Evolutionary conservation across 2,113 vertebrate species (phyloP).

Genomic region (Haliaeetus leucogaster): DNA sequence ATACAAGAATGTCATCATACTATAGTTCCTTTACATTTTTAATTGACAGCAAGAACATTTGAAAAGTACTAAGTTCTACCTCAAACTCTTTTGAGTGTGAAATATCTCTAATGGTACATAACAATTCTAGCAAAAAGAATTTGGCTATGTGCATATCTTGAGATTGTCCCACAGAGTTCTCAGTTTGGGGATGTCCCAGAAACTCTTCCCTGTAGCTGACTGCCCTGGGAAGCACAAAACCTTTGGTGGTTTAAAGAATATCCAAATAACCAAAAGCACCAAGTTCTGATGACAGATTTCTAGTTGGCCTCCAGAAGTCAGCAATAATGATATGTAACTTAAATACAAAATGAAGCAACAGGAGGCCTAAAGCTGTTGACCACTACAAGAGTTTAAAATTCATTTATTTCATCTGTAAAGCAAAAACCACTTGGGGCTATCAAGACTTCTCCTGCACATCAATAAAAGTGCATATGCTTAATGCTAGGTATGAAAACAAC

Average conservation of each 20-base stretch:
- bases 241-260: constrained; percentile 12
- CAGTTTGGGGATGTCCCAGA: not conserved
- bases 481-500: not conserved
- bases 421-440: not conserved
- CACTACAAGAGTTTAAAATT: not conserved
- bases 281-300: not conserved
- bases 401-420: not conserved
- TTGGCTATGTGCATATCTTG: not conserved
- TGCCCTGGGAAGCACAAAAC: not conserved
- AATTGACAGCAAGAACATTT: not conserved
- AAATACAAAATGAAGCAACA: not conserved
- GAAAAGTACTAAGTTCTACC: not conserved
- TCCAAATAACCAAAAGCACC: constrained; percentile 17
- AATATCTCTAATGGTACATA: not conserved
- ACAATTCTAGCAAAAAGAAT: not conserved
- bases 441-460: not conserved
- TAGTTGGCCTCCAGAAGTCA: not conserved
- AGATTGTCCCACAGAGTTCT: not conserved
- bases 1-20: not conserved
- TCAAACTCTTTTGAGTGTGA: not conserved
- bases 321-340: not conserved
- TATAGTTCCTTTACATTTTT: not conserved
- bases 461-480: constrained; percentile 6
- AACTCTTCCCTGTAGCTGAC: not conserved
- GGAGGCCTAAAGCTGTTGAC: constrained; percentile 1